Evolutionary conservation across 2,113 vertebrate genomes (phyloP).

Genomic region (Bagarius yarrelli): DNA sequence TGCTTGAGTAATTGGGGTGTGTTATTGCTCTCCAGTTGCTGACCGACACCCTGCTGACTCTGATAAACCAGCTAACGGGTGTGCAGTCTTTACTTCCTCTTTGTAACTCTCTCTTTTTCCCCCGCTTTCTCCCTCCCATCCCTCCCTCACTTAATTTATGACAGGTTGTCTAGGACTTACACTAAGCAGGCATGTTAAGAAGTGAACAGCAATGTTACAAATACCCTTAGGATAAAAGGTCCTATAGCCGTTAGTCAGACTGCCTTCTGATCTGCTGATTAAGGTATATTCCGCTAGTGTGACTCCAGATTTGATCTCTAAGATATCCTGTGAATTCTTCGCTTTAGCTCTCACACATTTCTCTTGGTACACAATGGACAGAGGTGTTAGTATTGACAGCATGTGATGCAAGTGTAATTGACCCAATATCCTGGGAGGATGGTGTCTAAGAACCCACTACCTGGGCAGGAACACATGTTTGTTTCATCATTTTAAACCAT

Average conservation of each 20-base stretch:
- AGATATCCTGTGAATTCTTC: not conserved
- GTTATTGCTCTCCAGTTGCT: constrained; percentile 17
- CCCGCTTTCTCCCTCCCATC: not conserved
- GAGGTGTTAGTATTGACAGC: constrained; percentile 16
- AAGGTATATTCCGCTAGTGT: not conserved
- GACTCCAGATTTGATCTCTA: not conserved
- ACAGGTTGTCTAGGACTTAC: constrained; percentile 4
- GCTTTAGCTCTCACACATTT: constrained; percentile 1
- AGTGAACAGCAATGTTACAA: constrained; percentile 24
- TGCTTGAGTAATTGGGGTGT: constrained; percentile 8
- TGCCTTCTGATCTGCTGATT: not conserved
- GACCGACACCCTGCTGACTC: constrained; percentile 20
- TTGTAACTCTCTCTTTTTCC: not conserved
- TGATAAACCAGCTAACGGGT: not conserved
- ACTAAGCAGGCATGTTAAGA: constrained; percentile 36
- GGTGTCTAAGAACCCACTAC: not conserved
- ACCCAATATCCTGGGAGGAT: constrained; percentile 34
- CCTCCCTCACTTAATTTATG: constrained; percentile 32
- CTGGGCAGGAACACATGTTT: not conserved
- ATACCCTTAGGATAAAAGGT: not conserved
- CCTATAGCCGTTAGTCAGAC: not conserved
- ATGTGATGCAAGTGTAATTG: constrained; percentile 13
- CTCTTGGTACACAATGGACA: constrained; percentile 15
- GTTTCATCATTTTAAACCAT: not conserved
- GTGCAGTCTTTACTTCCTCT: not conserved